Base-by-base conservation (phyloP, 2,113 vertebrate genomes). In the Vulpes lagopus region DNA sequence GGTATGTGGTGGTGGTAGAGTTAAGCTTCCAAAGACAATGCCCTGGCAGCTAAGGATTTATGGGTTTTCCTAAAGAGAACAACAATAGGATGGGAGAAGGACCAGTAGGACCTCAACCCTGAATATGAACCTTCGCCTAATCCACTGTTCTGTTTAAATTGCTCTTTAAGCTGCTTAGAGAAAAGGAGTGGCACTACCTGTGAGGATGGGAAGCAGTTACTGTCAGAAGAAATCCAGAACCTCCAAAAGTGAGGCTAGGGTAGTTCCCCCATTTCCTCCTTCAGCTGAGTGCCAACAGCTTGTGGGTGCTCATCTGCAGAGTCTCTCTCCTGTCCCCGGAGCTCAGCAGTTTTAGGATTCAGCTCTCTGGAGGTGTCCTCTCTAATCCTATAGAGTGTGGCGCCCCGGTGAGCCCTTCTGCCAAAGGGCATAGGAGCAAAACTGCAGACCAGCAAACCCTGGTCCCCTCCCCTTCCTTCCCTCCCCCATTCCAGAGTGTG, bases 1-100 rank as follows among this genome's bases (percentile, higher is more conserved):
- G 89, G 95, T 95, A 91, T 59, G 69, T 85, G 88, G 35, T 49
- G 12, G 67, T 67, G 83, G 73, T 60, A 78, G 76, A 62, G 38
- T 51, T 82, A 71, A 74, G n/a, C 30, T 62, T n/a, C 62, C 19
- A 59, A 73, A 92, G 92, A 95, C 65, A 27, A 30, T 2, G 16
- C 49, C 65, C 55, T 64, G 78, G 80, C 49, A 51, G 53, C 57
- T 71, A 85, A 19, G 32, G 64, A 64, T 38, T 60, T 85, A 69
- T 5, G 6, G 53, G 51, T 14, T 76, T 96, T 83, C 69, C 38
- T 64, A 84, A 84, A 94, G 84, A 87, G 25, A 88, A 3, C 16
- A 27, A 69, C n/a, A 25, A 19, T 27, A n/a, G 67, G 71, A 38
- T 3, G 15, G 30, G 71, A 95, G 51, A 43, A 5, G 17, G 51